Base-by-base conservation (phyloP, 2,113 vertebrate genomes). In the Acrocephalus arundinaceus region DNA sequence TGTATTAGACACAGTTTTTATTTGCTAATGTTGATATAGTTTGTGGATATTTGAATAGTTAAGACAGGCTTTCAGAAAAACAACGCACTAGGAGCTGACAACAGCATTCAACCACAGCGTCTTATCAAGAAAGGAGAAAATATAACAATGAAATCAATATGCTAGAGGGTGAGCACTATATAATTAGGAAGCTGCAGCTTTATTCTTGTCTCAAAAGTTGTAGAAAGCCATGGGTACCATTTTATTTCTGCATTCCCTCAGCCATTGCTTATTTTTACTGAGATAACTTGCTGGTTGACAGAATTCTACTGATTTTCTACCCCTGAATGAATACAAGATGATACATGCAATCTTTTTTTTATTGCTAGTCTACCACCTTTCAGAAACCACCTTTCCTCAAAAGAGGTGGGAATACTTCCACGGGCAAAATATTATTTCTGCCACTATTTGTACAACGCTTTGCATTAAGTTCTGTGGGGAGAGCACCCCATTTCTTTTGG, bases 101-200 rank as follows among this genome's bases (percentile, higher is more conserved):
- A n/a, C 49, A 87, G 31, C 33, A 33, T 49, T 62, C 54, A 85
- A 35, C 66, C 65, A 48, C 59, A 77, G 59, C 0, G 0, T 43
- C 43, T 74, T 78, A 95, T 17, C 58, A 91, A 89, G 49, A 79
- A 75, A 77, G 39, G 31, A 82, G 49, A 65, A 87, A 73, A 85
- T 55, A 37, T 13, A 89, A 63, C 82, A 79, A 37, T 67, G 30
- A 85, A 74, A 85, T 74, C 43, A 62, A 68, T 93, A 51, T 91
- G 82, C 82, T 83, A 21, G n/a, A 90, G 71, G 35, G 33, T 57
- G 22, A 87, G 46, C 67, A 52, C 51, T 85, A 28, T 62, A 33
- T 93, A 89, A 94, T 94, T 95, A 84, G 78, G 59, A 74, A 90
- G 75, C 46, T 52, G 79, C 87, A 72, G 63, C 59, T 96, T 95